These are phyloP conservation scores for Therioaphis trifolii DNA, from an alignment of 2,888 invertebrate genomes.

Conservation along the genomic window DNA sequence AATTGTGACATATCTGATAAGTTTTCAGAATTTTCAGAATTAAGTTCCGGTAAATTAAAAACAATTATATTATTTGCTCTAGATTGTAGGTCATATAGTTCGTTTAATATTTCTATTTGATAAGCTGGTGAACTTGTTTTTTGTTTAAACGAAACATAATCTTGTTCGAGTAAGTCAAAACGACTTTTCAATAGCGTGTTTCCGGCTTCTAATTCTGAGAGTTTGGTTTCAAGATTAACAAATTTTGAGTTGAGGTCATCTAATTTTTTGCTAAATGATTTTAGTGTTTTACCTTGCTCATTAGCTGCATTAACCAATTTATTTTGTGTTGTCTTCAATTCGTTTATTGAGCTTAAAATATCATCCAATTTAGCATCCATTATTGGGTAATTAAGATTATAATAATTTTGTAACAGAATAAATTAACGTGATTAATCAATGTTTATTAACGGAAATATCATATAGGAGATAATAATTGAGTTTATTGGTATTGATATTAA, in stretches of 20 bases:
- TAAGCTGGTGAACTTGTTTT: slow-evolving; percentile 1
- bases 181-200: background rate
- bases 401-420: background rate
- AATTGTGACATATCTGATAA: background rate
- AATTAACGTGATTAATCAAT: background rate
- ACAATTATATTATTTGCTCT: background rate
- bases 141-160: background rate
- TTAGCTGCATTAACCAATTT: slow-evolving; percentile 10
- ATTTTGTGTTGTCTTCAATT: slow-evolving; percentile 6
- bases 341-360: slow-evolving; percentile 11
- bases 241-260: slow-evolving; percentile 3
- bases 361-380: slow-evolving; percentile 17
- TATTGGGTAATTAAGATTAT: background rate
- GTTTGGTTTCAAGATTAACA: background rate
- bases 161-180: slow-evolving; percentile 9
- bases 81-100: background rate
- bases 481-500: too few relatives aligned
- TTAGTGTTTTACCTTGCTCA: background rate
- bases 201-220: background rate
- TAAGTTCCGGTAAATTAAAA: background rate
- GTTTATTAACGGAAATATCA: background rate
- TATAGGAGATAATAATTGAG: background rate
- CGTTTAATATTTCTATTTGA: slow-evolving; percentile 1
- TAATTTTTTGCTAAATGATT: slow-evolving; percentile 3
- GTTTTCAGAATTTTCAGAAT: background rate